Conservation (phyloP, 2,888 invertebrate genomes). For the Plemyria rubiginata region DNA sequence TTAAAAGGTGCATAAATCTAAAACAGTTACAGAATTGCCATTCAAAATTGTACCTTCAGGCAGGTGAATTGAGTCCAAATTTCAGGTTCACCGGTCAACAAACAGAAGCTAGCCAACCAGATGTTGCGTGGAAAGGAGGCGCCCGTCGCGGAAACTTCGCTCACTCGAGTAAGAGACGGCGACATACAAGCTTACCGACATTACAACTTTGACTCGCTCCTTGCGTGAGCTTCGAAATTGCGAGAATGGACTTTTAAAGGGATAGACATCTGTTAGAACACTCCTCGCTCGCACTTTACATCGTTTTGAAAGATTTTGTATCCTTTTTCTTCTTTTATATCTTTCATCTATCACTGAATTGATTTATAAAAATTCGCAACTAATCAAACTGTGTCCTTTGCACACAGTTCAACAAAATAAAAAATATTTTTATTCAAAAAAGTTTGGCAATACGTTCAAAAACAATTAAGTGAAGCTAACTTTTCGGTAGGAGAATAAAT, state of each 20-base stretch:
- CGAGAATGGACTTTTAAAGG: constrained; percentile 28
- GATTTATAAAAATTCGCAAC: too few relatives aligned
- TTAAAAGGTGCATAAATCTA: background rate
- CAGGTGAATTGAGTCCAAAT: constrained; percentile 61
- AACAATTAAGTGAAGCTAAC: too few relatives aligned
- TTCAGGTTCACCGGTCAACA: constrained; percentile 93
- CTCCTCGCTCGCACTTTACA: too few relatives aligned
- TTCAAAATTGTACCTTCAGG: constrained; percentile 55
- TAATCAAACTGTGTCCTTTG: too few relatives aligned
- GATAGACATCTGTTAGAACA: too few relatives aligned
- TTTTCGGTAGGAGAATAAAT: too few relatives aligned
- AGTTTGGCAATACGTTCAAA: too few relatives aligned
- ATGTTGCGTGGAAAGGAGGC: constrained; percentile 88
- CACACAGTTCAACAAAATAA: too few relatives aligned
- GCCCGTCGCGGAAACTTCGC: constrained; percentile 90
- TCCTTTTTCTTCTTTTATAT: too few relatives aligned
- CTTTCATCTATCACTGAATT: too few relatives aligned
- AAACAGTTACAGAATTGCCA: constrained; percentile 12
- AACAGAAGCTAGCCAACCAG: constrained; percentile 92
- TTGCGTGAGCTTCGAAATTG: constrained; percentile 56
- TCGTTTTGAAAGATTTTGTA: too few relatives aligned
- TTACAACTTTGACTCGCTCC: constrained; percentile 71
- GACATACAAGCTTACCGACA: constrained; percentile 56
- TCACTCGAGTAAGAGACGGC: constrained; percentile 90
- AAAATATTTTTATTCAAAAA: too few relatives aligned